Evolutionary conservation across 2,888 invertebrate genomes (phyloP), one percentile per base, ranked within the genome.

Genomic region (Athrips mouffetella): DNA sequence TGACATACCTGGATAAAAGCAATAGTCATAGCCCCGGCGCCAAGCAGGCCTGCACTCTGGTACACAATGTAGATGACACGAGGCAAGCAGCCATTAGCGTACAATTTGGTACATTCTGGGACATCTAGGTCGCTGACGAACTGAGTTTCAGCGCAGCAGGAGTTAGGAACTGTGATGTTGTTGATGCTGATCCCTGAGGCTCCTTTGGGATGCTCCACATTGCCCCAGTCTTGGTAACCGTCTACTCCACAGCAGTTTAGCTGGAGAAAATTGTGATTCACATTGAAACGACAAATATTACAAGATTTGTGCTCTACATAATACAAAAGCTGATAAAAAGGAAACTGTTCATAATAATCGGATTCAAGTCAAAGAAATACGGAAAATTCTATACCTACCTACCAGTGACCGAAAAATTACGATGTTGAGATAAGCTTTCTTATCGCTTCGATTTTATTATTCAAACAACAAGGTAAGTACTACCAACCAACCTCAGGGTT

Each of bases 21-120:
- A 51, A 95, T 93, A n/a, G 94, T 93, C 62, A 94, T 87, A 3
- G 94, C 94, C 3, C 94, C 94, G 44, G 93, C 93, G 2, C 92
- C 94, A 52, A 94, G 78, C 45, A 94, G 80, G 48, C 94, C 90
- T 21, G 93, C 91, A 67, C 94, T 93, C 70, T 93, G 92, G 58
- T 91, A 89, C n/a, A 94, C 84, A 52, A 94, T 76, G 59, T 89
- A 89, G 44, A 89, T 80, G 58, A 94, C 87, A 44, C 90, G 84
- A 6, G 82, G 81, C 40, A 92, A 85, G 60, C 94, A 94, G 2
- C 94, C 94, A 52, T 81, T 86, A 25, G 80, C 75, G 48, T 79
- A 86, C 54, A 86, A 59, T 61, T 81, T 80, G 21, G 70, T 67
- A 55, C 90, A 89, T 47, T 72, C 72, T 0, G 65, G 69, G 1